Percentiles rank a stretch among this genome's conserved stretches.
Evolutionary conservation across 2,888 invertebrate species (phyloP).

Genomic region (Cosmorhoe ocellata): DNA sequence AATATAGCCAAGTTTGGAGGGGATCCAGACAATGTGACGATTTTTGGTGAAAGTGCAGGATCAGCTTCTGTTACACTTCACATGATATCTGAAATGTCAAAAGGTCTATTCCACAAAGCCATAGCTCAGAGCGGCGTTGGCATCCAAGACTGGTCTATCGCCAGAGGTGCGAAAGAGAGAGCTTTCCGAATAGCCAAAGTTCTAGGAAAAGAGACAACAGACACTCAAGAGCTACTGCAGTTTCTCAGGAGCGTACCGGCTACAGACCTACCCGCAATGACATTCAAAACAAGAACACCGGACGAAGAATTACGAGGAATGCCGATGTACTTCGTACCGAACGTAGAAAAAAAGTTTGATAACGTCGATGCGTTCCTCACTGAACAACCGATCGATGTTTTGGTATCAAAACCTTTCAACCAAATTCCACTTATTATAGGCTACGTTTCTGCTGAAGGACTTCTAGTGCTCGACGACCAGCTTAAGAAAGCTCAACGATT

Average conservation of each 20-base stretch:
- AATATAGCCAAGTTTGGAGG: constrained; percentile 63
- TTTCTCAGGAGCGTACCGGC: constrained; percentile 52
- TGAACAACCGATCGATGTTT: constrained; percentile 46
- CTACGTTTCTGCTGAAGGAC: constrained; percentile 58
- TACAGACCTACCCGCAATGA: constrained; percentile 45
- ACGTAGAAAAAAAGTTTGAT: constrained; percentile 54
- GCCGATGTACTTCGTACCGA: constrained; percentile 57
- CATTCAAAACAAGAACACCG: constrained; percentile 43
- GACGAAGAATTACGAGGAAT: constrained; percentile 54
- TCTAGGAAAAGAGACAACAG: constrained; percentile 55
- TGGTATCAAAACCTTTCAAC: constrained; percentile 46
- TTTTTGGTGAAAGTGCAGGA: constrained; percentile 73
- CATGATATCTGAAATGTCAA: constrained; percentile 65
- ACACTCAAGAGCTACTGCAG: constrained; percentile 49
- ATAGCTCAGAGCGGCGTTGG: constrained; percentile 66
- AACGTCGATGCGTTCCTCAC: constrained; percentile 51
- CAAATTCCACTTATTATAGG: constrained; percentile 58
- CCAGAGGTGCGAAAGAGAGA: constrained; percentile 44
- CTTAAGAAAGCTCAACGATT: constrained; percentile 42
- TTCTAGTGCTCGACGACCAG: constrained; percentile 42
- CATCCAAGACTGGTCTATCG: constrained; percentile 55
- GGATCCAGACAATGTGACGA: constrained; percentile 58
- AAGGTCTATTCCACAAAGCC: constrained; percentile 63
- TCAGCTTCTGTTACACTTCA: constrained; percentile 60
- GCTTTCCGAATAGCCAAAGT: constrained; percentile 54